Conservation (phyloP, 92 coral and sea anemone genomes). For the Bergia puertoricense region DNA sequence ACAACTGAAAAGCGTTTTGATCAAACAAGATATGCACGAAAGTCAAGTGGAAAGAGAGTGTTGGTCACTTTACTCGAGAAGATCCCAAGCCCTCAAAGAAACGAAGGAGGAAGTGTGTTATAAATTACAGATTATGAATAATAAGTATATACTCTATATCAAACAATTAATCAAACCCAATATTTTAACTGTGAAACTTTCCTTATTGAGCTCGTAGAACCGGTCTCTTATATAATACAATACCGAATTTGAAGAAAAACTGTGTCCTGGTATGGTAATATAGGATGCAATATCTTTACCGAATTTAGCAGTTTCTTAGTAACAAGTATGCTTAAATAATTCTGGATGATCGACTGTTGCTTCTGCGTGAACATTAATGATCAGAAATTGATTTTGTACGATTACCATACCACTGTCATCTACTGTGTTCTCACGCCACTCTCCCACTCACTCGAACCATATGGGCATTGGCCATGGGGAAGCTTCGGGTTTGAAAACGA, state of each 20-base stretch:
- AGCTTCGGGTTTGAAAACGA: no score
- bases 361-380: not conserved
- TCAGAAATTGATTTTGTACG: not conserved
- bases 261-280: no score
- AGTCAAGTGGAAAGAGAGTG: conserved; percentile 6
- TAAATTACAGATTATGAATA: not conserved
- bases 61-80: not conserved
- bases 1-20: not conserved
- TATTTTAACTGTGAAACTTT: no score
- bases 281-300: not conserved
- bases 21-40: not conserved
- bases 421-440: not conserved
- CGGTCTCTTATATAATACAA: not conserved
- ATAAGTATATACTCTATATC: no score
- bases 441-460: no score
- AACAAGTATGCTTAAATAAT: not conserved
- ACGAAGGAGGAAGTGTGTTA: not conserved
- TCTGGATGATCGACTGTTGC: not conserved
- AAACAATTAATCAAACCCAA: not conserved
- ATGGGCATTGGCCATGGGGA: no score
- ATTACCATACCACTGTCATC: no score
- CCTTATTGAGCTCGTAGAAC: no score
- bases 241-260: not conserved
- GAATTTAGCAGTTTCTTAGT: not conserved
- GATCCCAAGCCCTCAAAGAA: not conserved